Conservation (phyloP, 2,113 vertebrate genomes). For the Brachypteracias leptosomus region DNA sequence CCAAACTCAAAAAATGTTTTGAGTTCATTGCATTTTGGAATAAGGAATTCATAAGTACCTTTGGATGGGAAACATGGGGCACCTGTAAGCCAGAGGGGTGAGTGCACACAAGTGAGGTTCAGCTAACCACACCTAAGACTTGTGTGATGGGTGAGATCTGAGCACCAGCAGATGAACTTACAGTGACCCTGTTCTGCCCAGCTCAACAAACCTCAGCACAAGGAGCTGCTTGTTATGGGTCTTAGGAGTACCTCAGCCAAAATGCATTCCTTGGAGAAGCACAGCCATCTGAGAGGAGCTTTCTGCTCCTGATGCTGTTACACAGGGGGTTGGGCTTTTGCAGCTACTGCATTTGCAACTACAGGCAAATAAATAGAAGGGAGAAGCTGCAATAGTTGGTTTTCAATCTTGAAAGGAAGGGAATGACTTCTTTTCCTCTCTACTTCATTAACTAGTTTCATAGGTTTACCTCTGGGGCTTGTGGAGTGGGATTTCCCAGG, state of each 20-base stretch:
- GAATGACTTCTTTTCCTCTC: neutral
- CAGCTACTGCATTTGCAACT: neutral
- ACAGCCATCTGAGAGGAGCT: neutral
- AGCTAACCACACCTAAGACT: neutral
- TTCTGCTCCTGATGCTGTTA: neutral
- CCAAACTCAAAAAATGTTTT: neutral
- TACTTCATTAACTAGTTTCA: neutral
- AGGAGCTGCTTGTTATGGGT: neutral
- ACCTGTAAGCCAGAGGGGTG: neutral
- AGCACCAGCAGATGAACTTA: neutral
- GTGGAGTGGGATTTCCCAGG: neutral
- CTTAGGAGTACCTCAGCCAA: neutral
- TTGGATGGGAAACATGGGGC: too few species aligned
- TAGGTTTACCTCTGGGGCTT: neutral
- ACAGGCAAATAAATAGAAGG: neutral
- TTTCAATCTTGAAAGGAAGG: neutral
- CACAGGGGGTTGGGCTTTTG: neutral
- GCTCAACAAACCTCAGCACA: neutral
- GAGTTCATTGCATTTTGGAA: neutral
- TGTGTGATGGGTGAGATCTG: rapidly evolving
- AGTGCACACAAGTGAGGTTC: rapidly evolving
- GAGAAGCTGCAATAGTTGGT: neutral
- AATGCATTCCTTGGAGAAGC: neutral
- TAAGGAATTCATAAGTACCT: neutral
- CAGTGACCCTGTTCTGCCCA: neutral